Evolutionary conservation across 1,140 invertebrate genomes (phyloP).

Genomic region (Hypsibius dujardini): DNA sequence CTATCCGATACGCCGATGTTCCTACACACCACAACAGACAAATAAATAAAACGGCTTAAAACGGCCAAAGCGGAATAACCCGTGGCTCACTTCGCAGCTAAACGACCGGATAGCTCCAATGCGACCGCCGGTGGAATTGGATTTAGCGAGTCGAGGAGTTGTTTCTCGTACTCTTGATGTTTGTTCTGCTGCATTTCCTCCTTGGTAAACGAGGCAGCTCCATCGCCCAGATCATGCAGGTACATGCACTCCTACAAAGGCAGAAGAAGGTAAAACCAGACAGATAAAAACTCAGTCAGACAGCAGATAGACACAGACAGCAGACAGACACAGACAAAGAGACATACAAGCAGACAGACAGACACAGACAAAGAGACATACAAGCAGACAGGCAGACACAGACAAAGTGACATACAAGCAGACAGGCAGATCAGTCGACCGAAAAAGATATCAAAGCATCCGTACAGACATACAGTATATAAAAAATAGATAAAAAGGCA

Average conservation of each 20-base stretch:
- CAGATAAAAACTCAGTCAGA: too few species aligned
- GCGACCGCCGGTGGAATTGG: conserved; percentile 11
- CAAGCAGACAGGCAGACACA: not conserved
- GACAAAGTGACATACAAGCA: too few species aligned
- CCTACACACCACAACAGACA: not conserved
- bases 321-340: too few species aligned
- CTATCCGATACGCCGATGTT: conserved; percentile 21
- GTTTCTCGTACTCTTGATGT: conserved; percentile 92
- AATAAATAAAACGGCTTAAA: conserved; percentile 13
- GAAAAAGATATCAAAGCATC: not conserved
- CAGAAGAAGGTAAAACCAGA: conserved; percentile 16
- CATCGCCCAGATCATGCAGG: conserved; percentile 89
- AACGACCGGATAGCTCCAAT: conserved; percentile 24
- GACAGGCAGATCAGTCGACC: conserved; percentile 17
- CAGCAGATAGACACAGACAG: too few species aligned
- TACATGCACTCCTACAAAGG: conserved; percentile 82
- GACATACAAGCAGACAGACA: too few species aligned
- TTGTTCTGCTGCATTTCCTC: conserved; percentile 99
- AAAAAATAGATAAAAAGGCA: not conserved
- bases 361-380: too few species aligned
- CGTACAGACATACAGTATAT: not conserved
- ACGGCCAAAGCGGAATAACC: conserved; percentile 4
- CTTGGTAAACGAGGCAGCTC: conserved; percentile 89
- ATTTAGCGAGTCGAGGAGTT: conserved; percentile 43
- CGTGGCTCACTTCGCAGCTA: conserved; percentile 22